Evolutionary conservation across 2,888 invertebrate species (phyloP).

Genomic region (Scaptomyza polygonia): DNA sequence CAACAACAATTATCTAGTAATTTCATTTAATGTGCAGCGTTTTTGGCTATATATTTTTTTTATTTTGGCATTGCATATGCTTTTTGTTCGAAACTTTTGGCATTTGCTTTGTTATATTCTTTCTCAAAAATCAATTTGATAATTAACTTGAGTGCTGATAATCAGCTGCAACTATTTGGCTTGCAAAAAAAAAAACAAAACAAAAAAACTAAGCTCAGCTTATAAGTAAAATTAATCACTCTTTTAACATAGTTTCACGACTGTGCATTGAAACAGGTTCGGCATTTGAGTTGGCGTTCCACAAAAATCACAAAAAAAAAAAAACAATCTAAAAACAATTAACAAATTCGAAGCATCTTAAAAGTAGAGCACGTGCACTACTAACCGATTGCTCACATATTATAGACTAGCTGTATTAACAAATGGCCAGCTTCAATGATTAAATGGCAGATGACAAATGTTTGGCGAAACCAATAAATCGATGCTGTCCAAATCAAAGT

Average conservation of each 20-base stretch:
- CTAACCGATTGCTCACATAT: slow-evolving; percentile 44
- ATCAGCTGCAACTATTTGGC: slow-evolving; percentile 52
- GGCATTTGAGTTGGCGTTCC: slow-evolving; percentile 55
- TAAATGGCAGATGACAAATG: slow-evolving; percentile 71
- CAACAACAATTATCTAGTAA: slow-evolving; percentile 25
- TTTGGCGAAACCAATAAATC: slow-evolving; percentile 55
- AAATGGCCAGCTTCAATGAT: slow-evolving; percentile 34
- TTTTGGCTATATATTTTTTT: slow-evolving; percentile 10
- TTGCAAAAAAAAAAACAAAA: slow-evolving; percentile 20
- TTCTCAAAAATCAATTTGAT: slow-evolving; percentile 4
- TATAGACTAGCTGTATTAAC: slow-evolving; percentile 25
- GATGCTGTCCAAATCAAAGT: slow-evolving; percentile 33
- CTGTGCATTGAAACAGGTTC: slow-evolving; percentile 62
- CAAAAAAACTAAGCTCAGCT: slow-evolving; percentile 20
- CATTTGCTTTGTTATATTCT: not conserved
- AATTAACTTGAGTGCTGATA: slow-evolving; percentile 13
- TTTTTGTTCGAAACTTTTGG: too few species aligned
- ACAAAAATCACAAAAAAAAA: slow-evolving; percentile 53
- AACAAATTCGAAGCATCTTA: slow-evolving; percentile 74
- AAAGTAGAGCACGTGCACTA: slow-evolving; percentile 66
- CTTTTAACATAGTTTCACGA: slow-evolving; percentile 65
- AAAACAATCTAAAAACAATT: slow-evolving; percentile 43
- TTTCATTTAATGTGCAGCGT: slow-evolving; percentile 42
- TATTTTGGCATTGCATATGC: not conserved
- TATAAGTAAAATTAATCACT: slow-evolving; percentile 51